Evolutionary conservation across 2,113 vertebrate genomes (phyloP).

Genomic region (human): DNA sequence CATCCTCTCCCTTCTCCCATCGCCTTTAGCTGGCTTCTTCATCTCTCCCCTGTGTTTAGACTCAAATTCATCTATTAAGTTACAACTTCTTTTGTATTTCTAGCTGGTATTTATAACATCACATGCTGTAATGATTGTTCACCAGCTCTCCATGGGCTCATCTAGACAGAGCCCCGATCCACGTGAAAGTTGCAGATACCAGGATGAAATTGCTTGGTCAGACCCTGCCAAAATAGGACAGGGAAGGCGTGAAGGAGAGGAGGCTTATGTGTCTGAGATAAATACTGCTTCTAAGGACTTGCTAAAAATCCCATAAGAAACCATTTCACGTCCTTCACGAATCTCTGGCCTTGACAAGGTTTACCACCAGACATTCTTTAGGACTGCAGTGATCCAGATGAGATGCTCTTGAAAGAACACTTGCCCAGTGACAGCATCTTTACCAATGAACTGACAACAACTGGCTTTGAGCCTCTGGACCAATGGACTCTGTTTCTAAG

Average conservation of each 20-base stretch:
- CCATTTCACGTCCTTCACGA: neutral
- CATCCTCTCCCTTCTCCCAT: fast-evolving
- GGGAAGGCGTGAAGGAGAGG: neutral
- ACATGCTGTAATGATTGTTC: neutral
- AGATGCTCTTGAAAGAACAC: neutral
- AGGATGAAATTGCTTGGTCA: neutral
- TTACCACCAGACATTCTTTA: neutral
- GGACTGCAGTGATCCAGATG: neutral
- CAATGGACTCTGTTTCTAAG: neutral
- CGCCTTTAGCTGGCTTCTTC: neutral
- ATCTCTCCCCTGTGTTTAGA: neutral
- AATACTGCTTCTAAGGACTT: neutral
- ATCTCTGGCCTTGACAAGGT: neutral
- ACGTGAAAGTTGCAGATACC: neutral
- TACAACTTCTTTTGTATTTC: neutral
- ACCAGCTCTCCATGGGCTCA: neutral
- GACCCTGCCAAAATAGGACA: neutral
- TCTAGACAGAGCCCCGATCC: neutral
- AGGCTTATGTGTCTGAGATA: neutral
- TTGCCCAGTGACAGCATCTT: neutral
- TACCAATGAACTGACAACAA: neutral
- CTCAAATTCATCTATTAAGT: neutral
- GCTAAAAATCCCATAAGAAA: neutral
- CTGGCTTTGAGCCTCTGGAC: neutral
- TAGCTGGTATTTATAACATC: neutral